Evolutionary conservation across 2,113 vertebrate genomes (phyloP).

Genomic region (Dolichotis patagonum): DNA sequence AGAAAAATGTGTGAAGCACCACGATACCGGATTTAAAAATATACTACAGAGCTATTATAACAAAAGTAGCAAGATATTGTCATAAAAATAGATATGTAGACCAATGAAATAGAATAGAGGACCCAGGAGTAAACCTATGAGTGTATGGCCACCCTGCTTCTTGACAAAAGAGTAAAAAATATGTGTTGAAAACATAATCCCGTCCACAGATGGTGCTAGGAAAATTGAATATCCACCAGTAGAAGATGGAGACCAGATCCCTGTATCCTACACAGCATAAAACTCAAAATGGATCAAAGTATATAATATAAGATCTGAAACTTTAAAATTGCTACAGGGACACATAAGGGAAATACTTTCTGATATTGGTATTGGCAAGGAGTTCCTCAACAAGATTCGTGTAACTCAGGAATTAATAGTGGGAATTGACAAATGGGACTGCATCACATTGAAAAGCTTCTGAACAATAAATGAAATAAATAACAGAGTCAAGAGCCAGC

Average conservation of each 20-base stretch:
- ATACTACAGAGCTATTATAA: not conserved
- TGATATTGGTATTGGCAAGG: not conserved
- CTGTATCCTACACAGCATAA: not conserved
- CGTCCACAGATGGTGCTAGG: not conserved
- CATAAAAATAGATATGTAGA: not conserved
- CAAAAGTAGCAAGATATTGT: not conserved
- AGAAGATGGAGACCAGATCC: not conserved
- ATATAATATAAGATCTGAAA: not conserved
- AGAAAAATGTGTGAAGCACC: not conserved
- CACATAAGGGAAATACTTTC: not conserved
- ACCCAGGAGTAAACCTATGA: not conserved
- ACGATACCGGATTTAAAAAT: not conserved
- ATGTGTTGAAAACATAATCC: not conserved
- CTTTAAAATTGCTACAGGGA: not conserved
- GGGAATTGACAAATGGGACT: not conserved
- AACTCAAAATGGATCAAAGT: not conserved
- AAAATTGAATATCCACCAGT: not conserved
- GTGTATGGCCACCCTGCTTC: not conserved
- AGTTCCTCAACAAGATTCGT: not conserved
- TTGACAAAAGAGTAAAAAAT: not conserved
- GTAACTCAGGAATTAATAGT: too few relatives aligned
- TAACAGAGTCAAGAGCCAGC: not conserved
- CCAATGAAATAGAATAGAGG: not conserved
- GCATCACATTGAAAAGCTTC: not conserved
- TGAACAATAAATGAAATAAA: not conserved